phyloP scores from a whole-genome alignment of 1,140 invertebrate genomes.

The Bombus soroeensis region DNA sequence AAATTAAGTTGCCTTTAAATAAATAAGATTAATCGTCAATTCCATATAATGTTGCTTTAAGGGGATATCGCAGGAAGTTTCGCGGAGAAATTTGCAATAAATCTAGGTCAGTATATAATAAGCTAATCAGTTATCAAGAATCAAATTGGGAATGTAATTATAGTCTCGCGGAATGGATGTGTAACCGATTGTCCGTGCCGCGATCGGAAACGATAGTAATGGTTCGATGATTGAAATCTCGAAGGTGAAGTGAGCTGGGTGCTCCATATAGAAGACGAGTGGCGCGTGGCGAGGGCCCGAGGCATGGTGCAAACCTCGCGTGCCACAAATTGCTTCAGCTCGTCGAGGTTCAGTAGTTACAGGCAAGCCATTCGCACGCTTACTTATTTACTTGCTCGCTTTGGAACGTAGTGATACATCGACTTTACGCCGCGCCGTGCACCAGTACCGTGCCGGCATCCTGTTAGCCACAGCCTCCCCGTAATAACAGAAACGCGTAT shows the following conservation, averaged over 20 bases:
- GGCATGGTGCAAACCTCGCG: slow-evolving; percentile 70
- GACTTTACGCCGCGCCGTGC: slow-evolving; percentile 29
- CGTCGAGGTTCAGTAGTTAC: slow-evolving; percentile 62
- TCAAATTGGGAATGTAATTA: neutral
- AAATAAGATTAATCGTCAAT: no score
- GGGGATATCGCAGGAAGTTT: no score
- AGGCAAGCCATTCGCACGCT: slow-evolving; percentile 65
- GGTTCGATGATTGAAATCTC: slow-evolving; percentile 17
- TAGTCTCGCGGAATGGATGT: neutral
- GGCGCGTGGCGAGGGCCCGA: slow-evolving; percentile 71
- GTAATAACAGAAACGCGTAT: slow-evolving; percentile 32
- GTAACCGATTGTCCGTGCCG: neutral
- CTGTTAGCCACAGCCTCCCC: slow-evolving; percentile 26
- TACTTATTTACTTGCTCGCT: slow-evolving; percentile 67
- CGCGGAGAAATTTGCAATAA: neutral
- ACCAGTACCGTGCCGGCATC: neutral
- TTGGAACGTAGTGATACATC: slow-evolving; percentile 49
- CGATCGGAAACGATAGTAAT: neutral
- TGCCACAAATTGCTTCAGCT: slow-evolving; percentile 77
- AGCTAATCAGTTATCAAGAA: neutral
- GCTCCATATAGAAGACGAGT: slow-evolving; percentile 41
- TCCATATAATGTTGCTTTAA: no score
- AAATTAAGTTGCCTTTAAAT: no score
- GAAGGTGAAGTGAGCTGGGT: neutral
- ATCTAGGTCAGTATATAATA: no score